Conservation (phyloP, 2,888 invertebrate species). For the Bibio marci region DNA sequence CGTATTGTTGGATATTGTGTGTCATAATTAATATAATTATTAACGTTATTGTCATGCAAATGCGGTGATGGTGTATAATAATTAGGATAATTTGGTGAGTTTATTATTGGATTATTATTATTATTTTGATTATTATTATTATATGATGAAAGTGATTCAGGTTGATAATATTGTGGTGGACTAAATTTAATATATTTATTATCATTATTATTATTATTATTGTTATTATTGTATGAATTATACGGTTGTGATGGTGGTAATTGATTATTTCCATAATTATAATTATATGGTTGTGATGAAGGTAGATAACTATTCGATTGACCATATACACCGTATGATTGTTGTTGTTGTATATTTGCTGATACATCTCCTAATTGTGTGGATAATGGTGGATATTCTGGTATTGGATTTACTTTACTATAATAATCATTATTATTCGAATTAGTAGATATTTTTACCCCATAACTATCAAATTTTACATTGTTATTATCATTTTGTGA, state of each 20-base stretch:
- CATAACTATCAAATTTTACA: slow-evolving; percentile 19
- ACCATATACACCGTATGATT: no score
- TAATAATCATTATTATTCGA: neutral
- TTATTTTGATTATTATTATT: neutral
- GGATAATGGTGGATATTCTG: slow-evolving; percentile 5
- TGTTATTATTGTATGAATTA: neutral
- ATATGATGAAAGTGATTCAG: no score
- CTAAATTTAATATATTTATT: slow-evolving; percentile 2
- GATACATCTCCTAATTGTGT: no score
- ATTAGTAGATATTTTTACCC: slow-evolving; percentile 14
- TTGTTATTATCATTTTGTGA: no score
- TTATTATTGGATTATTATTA: neutral
- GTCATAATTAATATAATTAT: slow-evolving; percentile 17
- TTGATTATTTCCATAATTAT: neutral
- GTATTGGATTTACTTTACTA: slow-evolving; percentile 2
- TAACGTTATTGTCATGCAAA: slow-evolving; percentile 21
- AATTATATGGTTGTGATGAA: neutral
- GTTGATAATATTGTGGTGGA: slow-evolving; percentile 9
- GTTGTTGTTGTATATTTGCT: no score
- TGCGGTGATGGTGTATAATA: slow-evolving; percentile 25
- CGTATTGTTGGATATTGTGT: slow-evolving; percentile 17
- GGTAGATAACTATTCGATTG: neutral
- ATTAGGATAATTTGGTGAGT: slow-evolving; percentile 13
- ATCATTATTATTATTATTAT: neutral
- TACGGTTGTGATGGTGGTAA: neutral